Evolutionary conservation across 2,797 vertebrate genomes (phyloP).

Genomic region (Cheirogaleus major): DNA sequence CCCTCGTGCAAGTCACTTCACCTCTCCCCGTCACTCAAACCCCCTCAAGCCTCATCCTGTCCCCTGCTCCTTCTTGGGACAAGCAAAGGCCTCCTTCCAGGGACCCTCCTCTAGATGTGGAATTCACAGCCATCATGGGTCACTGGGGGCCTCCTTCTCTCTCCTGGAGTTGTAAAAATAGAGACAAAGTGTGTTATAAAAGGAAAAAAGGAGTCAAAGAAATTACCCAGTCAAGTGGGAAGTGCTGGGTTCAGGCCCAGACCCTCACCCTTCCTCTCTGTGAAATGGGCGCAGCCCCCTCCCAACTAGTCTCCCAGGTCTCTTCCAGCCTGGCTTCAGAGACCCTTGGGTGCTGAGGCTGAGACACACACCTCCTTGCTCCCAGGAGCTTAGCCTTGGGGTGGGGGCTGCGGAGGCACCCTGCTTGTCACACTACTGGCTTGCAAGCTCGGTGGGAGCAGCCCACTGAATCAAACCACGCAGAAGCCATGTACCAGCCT

Average conservation of each 20-base stretch:
- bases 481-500: neutral
- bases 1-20: neutral
- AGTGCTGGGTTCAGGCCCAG: neutral
- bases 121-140: neutral
- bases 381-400: neutral
- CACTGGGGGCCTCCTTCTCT: neutral
- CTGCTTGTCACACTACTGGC: neutral
- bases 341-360: neutral
- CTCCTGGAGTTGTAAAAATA: neutral
- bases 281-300: neutral
- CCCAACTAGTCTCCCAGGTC: neutral
- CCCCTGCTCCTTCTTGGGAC: neutral
- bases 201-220: neutral
- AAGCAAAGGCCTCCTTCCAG: neutral
- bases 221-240: neutral
- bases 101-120: neutral
- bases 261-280: neutral
- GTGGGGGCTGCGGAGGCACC: accelerated
- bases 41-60: neutral
- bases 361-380: neutral
- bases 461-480: neutral
- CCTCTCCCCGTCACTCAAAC: neutral
- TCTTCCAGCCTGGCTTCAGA: neutral
- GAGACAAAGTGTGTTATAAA: neutral
- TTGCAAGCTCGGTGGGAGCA: neutral